Evolutionary conservation across 2,113 vertebrate genomes (phyloP), one percentile per base, ranked within the genome.

Genomic region (Bubalus kerabau): DNA sequence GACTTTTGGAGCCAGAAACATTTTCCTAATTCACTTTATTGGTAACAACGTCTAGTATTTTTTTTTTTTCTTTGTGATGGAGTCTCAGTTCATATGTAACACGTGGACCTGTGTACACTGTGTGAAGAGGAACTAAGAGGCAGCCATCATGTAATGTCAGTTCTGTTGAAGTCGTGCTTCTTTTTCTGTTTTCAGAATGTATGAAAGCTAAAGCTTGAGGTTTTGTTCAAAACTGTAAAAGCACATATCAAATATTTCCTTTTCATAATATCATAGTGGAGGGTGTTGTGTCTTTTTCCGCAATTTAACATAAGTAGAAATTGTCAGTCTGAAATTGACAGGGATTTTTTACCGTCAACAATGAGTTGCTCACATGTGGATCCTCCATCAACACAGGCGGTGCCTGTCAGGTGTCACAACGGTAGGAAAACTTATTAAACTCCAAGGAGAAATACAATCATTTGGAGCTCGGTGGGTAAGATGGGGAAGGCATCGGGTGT

Each of bases 271-370:
- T 43, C 74, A 62, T 4, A 8, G 94, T 94, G 98, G 97, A 98
- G 96, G 96, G 97, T 98, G 98, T 98, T 98, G 97, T 98, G 97
- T 93, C 97, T 98, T 98, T 96, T 94, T 97, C 94, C 88, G 92
- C 95, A 98, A 98, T 97, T 98, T 98, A 98, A 92, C 97, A 87
- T 98, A 98, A 98, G 98, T 97, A 97, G 97, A 98, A 98, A 98
- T 98, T 98, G 98, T 99, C 99, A 98, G 87, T 98, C 98, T 98
- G 30, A 90, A 98, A 98, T 96, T 98, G 98, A 98, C 98, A 98
- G 96, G 97, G 98, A 98, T 99, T 98, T 98, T 98, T 98, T 98
- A 98, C 90, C 95, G 97, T 98, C 98, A 98, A 98, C 98, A 99
- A 98, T 74, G 95, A 98, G 96, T 97, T 95, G 97, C 98, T 98